Conservation (phyloP, 2,113 vertebrate genomes). For the Varanus komodoensis region DNA sequence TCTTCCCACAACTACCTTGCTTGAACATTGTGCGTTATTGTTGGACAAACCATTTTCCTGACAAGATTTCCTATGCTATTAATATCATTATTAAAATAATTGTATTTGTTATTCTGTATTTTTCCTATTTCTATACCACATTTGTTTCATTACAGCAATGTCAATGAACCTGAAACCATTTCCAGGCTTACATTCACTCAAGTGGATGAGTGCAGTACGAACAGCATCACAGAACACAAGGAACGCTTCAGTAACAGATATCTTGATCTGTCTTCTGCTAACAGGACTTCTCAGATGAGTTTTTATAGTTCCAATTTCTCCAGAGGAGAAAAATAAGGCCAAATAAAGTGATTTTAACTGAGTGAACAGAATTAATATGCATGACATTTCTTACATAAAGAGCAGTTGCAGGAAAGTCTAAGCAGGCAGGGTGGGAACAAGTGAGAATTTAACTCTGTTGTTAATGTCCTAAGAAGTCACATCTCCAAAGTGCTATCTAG, state of each 20-base stretch:
- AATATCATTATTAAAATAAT: too few relatives aligned
- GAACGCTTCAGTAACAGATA: conserved; percentile 61
- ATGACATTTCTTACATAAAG: neutral
- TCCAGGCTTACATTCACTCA: neutral
- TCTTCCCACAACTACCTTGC: neutral
- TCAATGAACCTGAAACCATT: neutral
- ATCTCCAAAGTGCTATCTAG: neutral
- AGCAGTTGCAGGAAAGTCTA: neutral
- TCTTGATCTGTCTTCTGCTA: conserved; percentile 45
- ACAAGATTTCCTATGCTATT: conserved; percentile 37
- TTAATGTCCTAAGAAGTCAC: neutral
- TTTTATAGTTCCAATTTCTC: conserved; percentile 46
- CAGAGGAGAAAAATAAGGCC: neutral
- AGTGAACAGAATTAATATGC: neutral
- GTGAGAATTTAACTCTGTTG: neutral
- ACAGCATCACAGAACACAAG: conserved; percentile 6
- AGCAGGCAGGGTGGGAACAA: neutral
- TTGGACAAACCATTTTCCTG: neutral
- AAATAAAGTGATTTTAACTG: neutral
- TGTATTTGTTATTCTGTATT: too few relatives aligned
- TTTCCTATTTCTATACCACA: conserved; percentile 3
- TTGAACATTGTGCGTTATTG: neutral
- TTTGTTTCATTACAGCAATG: conserved; percentile 35
- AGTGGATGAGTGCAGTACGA: neutral
- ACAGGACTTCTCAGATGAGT: neutral